Base-by-base conservation (phyloP, 1,140 invertebrate species). In the Achatina immaculata region DNA sequence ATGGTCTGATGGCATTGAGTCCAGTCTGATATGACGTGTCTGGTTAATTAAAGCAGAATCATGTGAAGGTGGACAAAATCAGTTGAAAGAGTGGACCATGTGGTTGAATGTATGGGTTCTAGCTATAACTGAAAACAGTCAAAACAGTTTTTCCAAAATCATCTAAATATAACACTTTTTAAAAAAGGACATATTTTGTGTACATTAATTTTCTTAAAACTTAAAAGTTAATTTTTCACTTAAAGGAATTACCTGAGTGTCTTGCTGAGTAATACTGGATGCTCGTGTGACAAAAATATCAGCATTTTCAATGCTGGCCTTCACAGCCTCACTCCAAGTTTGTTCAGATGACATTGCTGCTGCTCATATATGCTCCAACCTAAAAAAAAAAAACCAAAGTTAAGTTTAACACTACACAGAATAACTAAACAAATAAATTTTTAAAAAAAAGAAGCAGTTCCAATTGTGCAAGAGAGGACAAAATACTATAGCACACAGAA, bases 341-440 rank as follows among this genome's bases (percentile, higher is more conserved):
- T 76, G 74, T n/a, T 62, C 36, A 38, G 74, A 28, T 36, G 74
- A 76, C 74, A 76, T 76, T n/a, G 14, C 51, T 76, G 42, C 16
- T 36, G n/a, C 7, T 43, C 34, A 45, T 24, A 43, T 4, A 3
- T 42, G 36, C 48, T 51, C 11, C 11, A 51, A 24, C 11, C 24
- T 14, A 24, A 51, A 28, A 65, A 28, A 65, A 65, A n/a, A 65
- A 65, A 7, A 28, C 7, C 31, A 65, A 9, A 11, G 7, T 65
- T 65, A 65, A 14, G n/a, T 65, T 34, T 14, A 24, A 24, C 24
- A 24, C 24, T 24, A 51, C 48, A 14, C 24, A 14, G 24, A 51
- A 14, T 11, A 11, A 51, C 48, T 24, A 51, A 14, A 11, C 24
- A 51, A 14, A 51, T 51, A 51, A 51, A 11, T 51, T 51, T 24